A percentile compares a stretch with the other conserved stretches of the same genome.
These are phyloP conservation scores for Sorex maritimensis DNA, from an alignment of 2,797 vertebrate genomes.

Conservation along the genomic window DNA sequence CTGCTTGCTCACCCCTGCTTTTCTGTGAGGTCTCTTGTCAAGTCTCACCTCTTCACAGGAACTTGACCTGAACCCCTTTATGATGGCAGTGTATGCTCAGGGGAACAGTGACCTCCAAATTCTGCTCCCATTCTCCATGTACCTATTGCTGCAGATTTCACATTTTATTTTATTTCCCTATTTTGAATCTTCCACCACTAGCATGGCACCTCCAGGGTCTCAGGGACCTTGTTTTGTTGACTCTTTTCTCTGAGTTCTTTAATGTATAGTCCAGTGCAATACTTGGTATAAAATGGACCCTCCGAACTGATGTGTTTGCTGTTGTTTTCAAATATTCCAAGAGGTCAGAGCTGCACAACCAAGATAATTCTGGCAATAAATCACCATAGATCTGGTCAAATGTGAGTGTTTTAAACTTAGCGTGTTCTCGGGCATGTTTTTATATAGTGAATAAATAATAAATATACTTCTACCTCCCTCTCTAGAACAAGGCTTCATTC, in stretches of 20 bases:
- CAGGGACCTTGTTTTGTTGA: not conserved
- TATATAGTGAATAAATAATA: not conserved
- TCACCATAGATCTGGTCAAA: not conserved
- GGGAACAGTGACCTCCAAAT: not conserved
- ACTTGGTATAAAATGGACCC: not conserved
- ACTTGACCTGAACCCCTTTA: not conserved
- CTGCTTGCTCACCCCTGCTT: not conserved
- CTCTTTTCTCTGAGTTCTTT: not conserved
- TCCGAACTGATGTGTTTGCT: not conserved
- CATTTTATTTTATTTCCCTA: not conserved
- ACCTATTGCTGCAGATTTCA: not conserved
- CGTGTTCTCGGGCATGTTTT: not conserved
- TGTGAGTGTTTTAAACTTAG: slow-evolving; percentile 2
- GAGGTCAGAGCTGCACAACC: not conserved
- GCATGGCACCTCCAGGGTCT: not conserved
- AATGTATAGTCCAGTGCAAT: not conserved
- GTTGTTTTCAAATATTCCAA: not conserved
- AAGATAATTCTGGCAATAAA: not conserved
- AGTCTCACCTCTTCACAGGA: not conserved
- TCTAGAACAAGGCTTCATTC: not conserved
- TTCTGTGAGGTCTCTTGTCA: not conserved
- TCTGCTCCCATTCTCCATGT: not conserved
- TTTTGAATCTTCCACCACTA: not conserved
- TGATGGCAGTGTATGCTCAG: too few species aligned
- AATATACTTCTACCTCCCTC: not conserved